phyloP scores from a whole-genome alignment of 2,797 vertebrate species.

The Coilia nasus region DNA sequence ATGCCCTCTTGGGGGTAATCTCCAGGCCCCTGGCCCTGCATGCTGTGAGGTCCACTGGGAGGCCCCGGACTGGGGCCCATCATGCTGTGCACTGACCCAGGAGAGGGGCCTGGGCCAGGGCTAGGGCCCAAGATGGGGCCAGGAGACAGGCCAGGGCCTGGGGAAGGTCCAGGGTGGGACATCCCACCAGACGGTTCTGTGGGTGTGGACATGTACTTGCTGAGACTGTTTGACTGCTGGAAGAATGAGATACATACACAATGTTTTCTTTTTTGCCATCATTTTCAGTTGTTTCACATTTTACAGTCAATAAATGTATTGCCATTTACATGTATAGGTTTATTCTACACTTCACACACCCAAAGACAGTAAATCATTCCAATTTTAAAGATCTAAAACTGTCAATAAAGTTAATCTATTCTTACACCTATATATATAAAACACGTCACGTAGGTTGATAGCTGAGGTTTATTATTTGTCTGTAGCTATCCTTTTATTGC shows the following conservation, averaged over 20 bases:
- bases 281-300: not conserved
- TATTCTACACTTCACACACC: no score
- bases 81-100: slow-evolving; percentile 96
- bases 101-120: slow-evolving; percentile 94
- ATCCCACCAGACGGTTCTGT: slow-evolving; percentile 87
- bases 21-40: slow-evolving; percentile 83
- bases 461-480: not conserved
- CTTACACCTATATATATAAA: no score
- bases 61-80: slow-evolving; percentile 98
- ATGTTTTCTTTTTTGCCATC: not conserved
- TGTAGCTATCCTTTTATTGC: not conserved
- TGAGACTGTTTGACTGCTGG: slow-evolving; percentile 36
- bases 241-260: not conserved
- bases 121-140: slow-evolving; percentile 95
- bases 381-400: no score
- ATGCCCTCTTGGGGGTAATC: slow-evolving; percentile 91
- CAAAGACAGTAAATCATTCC: no score
- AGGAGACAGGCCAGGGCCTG: slow-evolving; percentile 91
- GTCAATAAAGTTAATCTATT: no score
- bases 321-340: no score
- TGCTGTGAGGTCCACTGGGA: slow-evolving; percentile 83
- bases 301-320: no score
- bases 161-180: slow-evolving; percentile 95
- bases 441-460: no score
- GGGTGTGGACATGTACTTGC: slow-evolving; percentile 89